A percentile compares a stretch with the other conserved stretches of the same genome.
These are phyloP conservation scores for Spilarctia lutea DNA, from an alignment of 2,888 invertebrate species.

Conservation along the genomic window DNA sequence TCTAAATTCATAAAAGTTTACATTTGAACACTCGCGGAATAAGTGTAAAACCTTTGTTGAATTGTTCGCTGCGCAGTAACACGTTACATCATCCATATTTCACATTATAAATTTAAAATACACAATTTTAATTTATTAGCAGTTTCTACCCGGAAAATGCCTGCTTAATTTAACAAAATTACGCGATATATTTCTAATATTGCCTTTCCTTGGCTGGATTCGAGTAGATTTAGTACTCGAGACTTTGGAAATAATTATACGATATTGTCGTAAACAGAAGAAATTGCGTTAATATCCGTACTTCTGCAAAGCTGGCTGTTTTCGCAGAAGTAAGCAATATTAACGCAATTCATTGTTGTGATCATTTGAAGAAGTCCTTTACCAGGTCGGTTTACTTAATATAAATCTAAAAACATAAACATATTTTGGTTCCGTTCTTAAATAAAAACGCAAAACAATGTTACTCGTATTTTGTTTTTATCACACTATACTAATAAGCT, in stretches of 20 bases:
- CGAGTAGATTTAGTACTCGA: not conserved
- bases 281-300: not conserved
- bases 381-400: not conserved
- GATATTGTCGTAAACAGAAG: not conserved
- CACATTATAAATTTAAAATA: conserved; percentile 1
- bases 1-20: not conserved
- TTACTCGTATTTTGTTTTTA: not conserved
- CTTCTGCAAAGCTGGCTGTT: not conserved
- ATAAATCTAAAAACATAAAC: not conserved
- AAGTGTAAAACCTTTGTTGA: conserved; percentile 1
- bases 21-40: not conserved
- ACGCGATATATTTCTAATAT: conserved; percentile 2
- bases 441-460: not conserved
- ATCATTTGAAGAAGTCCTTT: not conserved
- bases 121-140: not conserved
- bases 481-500: not conserved
- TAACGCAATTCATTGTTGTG: not conserved
- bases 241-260: not conserved
- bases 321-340: no score
- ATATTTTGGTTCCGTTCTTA: not conserved
- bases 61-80: not conserved
- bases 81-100: not conserved
- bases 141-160: conserved; percentile 4
- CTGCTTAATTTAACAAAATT: not conserved
- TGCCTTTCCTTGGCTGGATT: not conserved